Conservation (phyloP, 2,797 vertebrate species). For the Caiman crocodilus region DNA sequence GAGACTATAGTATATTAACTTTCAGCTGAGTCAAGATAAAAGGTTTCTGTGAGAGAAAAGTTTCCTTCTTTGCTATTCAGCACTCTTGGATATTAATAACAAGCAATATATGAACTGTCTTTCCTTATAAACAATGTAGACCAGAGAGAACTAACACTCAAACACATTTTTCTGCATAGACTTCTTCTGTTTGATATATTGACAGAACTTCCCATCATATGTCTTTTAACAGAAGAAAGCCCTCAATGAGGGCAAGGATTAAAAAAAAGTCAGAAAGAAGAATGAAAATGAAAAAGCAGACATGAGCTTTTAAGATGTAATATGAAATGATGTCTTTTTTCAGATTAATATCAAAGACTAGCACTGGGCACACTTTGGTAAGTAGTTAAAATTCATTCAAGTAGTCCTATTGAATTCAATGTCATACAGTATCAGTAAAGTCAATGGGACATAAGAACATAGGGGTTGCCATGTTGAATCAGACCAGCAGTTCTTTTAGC, state of each 20-base stretch:
- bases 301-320: conserved; percentile 27
- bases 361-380: not conserved
- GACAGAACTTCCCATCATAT: conserved; percentile 36
- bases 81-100: conserved; percentile 65
- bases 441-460: not conserved
- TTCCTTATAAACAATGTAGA: conserved; percentile 56
- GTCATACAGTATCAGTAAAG: not conserved
- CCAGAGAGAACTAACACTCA: conserved; percentile 50
- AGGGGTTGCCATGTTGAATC: not conserved
- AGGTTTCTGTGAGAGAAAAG: conserved; percentile 58
- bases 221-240: conserved; percentile 40
- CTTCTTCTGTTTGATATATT: conserved; percentile 51
- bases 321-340: not conserved
- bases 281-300: not conserved
- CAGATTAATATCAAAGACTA: conserved; percentile 26
- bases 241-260: conserved; percentile 3
- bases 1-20: conserved; percentile 74
- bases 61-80: conserved; percentile 60
- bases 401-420: not conserved
- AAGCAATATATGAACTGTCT: conserved; percentile 61
- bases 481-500: not conserved
- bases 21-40: conserved; percentile 67
- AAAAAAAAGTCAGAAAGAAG: too few relatives aligned
- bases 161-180: conserved; percentile 43
- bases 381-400: conserved; percentile 12